These are phyloP conservation scores for Chiloscyllium plagiosum DNA, from an alignment of 2,113 vertebrate species.

Conservation along the genomic window DNA sequence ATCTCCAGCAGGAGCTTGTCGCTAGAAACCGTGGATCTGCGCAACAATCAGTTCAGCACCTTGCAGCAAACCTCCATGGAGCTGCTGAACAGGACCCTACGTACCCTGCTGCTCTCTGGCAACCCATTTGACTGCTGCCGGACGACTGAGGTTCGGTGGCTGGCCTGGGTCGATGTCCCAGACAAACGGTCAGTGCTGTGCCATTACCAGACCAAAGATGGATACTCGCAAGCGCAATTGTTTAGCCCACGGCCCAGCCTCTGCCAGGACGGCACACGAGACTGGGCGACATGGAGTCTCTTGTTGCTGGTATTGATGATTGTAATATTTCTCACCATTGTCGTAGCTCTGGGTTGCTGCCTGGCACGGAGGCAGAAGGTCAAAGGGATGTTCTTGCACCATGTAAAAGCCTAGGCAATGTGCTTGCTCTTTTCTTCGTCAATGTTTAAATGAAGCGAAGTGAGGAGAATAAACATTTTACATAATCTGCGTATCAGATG, in stretches of 20 bases:
- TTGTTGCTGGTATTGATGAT: neutral
- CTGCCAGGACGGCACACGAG: neutral
- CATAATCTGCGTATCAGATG: neutral
- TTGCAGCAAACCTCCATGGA: slow-evolving; percentile 66
- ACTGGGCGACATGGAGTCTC: neutral
- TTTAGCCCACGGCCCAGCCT: neutral
- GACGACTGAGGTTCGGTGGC: slow-evolving; percentile 66
- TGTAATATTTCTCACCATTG: neutral
- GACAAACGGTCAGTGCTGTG: slow-evolving; percentile 67
- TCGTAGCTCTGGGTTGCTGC: neutral
- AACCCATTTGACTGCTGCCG: slow-evolving; percentile 86
- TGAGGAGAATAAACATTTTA: slow-evolving; percentile 10
- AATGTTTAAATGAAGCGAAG: neutral
- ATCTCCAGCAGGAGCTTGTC: slow-evolving; percentile 62
- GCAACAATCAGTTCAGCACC: slow-evolving; percentile 76
- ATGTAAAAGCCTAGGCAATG: slow-evolving; percentile 9
- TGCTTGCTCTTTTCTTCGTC: neutral
- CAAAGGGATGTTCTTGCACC: neutral
- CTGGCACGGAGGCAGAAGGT: neutral
- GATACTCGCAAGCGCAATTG: neutral
- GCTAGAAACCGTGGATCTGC: slow-evolving; percentile 78
- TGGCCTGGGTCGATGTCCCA: slow-evolving; percentile 71
- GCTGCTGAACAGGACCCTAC: slow-evolving; percentile 69
- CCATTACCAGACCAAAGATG: slow-evolving; percentile 42
- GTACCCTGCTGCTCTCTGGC: slow-evolving; percentile 73